Evolutionary conservation across 2,888 invertebrate species (phyloP).

Genomic region (Parnassius glacialis): DNA sequence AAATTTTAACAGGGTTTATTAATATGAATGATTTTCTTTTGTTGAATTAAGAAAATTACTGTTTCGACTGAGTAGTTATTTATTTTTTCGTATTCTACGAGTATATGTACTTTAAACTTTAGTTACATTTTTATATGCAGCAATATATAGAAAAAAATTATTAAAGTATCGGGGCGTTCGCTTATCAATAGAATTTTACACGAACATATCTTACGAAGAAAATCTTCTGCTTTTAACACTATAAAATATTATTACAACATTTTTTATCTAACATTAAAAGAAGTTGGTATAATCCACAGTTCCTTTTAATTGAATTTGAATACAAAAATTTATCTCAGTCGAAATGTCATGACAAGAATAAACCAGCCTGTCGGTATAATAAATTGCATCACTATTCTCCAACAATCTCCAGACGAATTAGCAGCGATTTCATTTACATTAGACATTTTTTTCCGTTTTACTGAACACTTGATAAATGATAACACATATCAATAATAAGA

Average conservation of each 20-base stretch:
- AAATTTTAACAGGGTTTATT: too few relatives aligned
- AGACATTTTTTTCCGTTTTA: slow-evolving; percentile 40
- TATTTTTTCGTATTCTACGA: too few relatives aligned
- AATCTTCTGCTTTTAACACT: neutral
- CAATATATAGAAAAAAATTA: too few relatives aligned
- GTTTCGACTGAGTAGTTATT: too few relatives aligned
- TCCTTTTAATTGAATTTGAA: slow-evolving; percentile 46
- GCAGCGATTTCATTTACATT: slow-evolving; percentile 54
- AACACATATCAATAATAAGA: slow-evolving; percentile 30
- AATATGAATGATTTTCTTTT: too few relatives aligned
- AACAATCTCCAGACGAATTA: slow-evolving; percentile 46
- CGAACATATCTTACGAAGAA: too few relatives aligned
- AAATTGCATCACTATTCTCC: slow-evolving; percentile 46
- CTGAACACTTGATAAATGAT: slow-evolving; percentile 52
- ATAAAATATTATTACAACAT: neutral
- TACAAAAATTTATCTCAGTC: slow-evolving; percentile 61
- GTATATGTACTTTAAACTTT: too few relatives aligned
- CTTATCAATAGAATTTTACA: too few relatives aligned
- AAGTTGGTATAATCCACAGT: neutral
- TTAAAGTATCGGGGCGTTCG: too few relatives aligned
- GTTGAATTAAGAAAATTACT: too few relatives aligned
- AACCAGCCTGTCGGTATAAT: slow-evolving; percentile 49
- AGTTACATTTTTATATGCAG: too few relatives aligned
- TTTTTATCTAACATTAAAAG: neutral
- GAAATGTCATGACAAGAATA: slow-evolving; percentile 49